These are phyloP conservation scores for Tachina grossa DNA, from an alignment of 2,888 invertebrate genomes.

Conservation along the genomic window DNA sequence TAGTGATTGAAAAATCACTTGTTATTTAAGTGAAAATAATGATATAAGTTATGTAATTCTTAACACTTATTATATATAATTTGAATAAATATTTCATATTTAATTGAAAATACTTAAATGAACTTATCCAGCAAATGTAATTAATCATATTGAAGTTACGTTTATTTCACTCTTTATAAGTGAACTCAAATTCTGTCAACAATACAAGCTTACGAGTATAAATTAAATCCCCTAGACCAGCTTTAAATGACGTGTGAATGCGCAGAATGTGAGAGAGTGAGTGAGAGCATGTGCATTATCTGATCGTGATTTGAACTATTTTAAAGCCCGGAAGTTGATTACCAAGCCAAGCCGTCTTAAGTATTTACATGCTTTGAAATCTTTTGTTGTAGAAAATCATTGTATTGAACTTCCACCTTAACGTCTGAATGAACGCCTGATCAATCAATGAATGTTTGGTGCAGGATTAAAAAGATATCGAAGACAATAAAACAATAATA, in stretches of 20 bases:
- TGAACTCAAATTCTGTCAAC: conserved; percentile 43
- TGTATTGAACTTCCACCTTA: conserved; percentile 34
- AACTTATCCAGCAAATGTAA: conserved; percentile 65
- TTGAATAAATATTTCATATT: conserved; percentile 22
- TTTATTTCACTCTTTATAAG: conserved; percentile 36
- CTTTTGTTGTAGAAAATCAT: conserved; percentile 56
- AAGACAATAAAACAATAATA: conserved; percentile 54
- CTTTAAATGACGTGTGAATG: conserved; percentile 19
- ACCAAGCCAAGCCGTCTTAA: conserved; percentile 62
- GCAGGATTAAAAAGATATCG: conserved; percentile 61
- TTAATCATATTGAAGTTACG: conserved; percentile 76
- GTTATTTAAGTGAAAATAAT: conserved; percentile 16
- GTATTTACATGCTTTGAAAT: conserved; percentile 57
- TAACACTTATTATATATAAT: conserved; percentile 20
- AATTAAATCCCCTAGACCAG: not conserved
- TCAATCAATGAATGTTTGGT: conserved; percentile 61
- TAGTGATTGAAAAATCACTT: conserved; percentile 48
- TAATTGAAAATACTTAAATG: conserved; percentile 38
- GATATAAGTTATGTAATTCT: conserved; percentile 17
- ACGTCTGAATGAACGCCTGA: conserved; percentile 9
- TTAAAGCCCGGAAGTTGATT: conserved; percentile 79
- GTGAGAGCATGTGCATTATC: conserved; percentile 11
- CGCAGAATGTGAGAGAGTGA: not conserved
- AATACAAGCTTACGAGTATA: conserved; percentile 8
- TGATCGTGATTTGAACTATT: conserved; percentile 76